These are phyloP conservation scores for Saguinus imperator DNA, from an alignment of 2,113 vertebrate species.

Conservation along the genomic window DNA sequence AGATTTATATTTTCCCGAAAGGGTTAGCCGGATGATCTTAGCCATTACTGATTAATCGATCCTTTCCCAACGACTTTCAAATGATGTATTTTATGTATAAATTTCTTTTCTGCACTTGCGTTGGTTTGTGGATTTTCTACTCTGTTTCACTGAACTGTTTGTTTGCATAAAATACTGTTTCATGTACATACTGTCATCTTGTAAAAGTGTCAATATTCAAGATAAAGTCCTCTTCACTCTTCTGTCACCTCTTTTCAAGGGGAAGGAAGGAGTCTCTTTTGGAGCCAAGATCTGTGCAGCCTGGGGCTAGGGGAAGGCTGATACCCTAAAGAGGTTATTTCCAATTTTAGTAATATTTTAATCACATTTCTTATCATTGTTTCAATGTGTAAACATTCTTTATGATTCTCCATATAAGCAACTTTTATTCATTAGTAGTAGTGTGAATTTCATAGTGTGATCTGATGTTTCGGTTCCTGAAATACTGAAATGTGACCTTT, in stretches of 20 bases:
- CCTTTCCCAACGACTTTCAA: not conserved
- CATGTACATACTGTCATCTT: not conserved
- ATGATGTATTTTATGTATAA: not conserved
- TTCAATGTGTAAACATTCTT: conserved; percentile 13
- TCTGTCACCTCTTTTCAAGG: too few relatives aligned
- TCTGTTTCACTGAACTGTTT: not conserved
- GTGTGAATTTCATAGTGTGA: not conserved
- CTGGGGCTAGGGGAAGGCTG: too few relatives aligned
- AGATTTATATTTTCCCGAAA: not conserved
- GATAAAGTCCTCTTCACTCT: too few relatives aligned
- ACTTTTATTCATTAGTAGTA: not conserved
- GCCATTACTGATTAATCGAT: not conserved
- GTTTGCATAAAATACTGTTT: not conserved
- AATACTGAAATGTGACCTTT: conserved; percentile 7
- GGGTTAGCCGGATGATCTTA: not conserved
- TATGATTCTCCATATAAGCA: not conserved
- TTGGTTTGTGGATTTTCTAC: conserved; percentile 3
- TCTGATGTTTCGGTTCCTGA: conserved; percentile 11
- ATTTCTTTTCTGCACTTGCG: conserved; percentile 11
- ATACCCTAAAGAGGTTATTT: not conserved
- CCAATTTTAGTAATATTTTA: conserved; percentile 10
- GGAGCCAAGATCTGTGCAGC: too few relatives aligned
- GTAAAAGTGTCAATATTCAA: too few relatives aligned
- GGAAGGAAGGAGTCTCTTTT: too few relatives aligned
- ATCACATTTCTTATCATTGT: not conserved